Base-by-base conservation (phyloP, 2,797 vertebrate genomes). In the Remorina albescens region DNA sequence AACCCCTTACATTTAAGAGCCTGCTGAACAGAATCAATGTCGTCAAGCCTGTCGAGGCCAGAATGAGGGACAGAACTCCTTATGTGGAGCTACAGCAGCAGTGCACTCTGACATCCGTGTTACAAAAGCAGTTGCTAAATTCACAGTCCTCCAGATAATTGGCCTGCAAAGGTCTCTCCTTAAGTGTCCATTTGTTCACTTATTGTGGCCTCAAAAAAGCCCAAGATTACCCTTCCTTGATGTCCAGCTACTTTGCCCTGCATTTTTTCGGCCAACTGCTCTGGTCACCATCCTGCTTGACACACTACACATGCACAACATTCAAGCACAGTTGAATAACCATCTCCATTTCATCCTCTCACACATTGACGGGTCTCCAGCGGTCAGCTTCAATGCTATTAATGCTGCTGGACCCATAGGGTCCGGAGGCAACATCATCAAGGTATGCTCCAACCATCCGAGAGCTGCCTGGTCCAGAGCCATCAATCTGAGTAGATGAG, bases 401-500 rank as follows among this genome's bases (percentile, higher is more conserved):
- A 83, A 97, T 92, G 91, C 96, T 98, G 92, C 94, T 96, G 0
- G 94, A 90, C 0, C 96, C 95, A 70, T 94, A 97, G 0, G 96
- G 97, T 83, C 97, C 96, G 0, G 97, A 99, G 11, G 94, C 96
- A 2, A 99, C 92, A 0, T 99, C 97, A 0, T 99, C 98, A 78
- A 99, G 89, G 88, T 98, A 95, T 6, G 97, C 95, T 49, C 92
- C 94, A 2, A 88, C 70, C 71, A 85, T 63, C 11, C 90, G 89
- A 36, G 88, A 76, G 64, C 80, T 81, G 64, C 88, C 25, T 0
- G 85, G 87, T 25, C 89, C 86, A 16, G 90, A 93, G 2, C 96
- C 95, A 82, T 99, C 97, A 0, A 99, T 97, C 92, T 97, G 98
- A 2, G 98, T 99, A 91, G 94, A 99, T 0, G 97, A 97, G 85